Evolutionary conservation across 2,113 vertebrate genomes (phyloP).

Genomic region (Mellivora capensis): DNA sequence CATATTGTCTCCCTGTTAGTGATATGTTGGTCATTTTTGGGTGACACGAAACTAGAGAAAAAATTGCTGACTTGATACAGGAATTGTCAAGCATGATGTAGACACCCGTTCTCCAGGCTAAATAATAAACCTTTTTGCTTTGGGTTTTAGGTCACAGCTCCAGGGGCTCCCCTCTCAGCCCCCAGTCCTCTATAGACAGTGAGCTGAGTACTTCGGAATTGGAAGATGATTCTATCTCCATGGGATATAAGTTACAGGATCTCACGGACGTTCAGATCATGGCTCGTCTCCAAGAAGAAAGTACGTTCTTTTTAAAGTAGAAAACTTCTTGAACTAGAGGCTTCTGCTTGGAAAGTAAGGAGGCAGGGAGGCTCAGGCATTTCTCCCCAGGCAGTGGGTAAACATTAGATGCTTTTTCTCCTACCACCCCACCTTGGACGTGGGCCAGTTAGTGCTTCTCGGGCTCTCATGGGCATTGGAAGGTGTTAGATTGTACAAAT

Average conservation of each 20-base stretch:
- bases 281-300: constrained; percentile 98
- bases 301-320: constrained; percentile 82
- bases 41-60: neutral
- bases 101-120: neutral
- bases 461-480: neutral
- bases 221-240: constrained; percentile 94
- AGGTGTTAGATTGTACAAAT: neutral
- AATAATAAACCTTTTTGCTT: constrained; percentile 42
- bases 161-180: constrained; percentile 89
- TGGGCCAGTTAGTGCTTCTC: neutral
- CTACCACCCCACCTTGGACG: neutral
- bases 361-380: neutral
- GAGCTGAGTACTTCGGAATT: constrained; percentile 93
- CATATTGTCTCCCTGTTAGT: neutral
- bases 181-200: constrained; percentile 96
- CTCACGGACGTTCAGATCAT: constrained; percentile 99
- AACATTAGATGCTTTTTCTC: neutral
- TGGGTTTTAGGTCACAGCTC: constrained; percentile 82
- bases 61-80: neutral
- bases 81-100: neutral
- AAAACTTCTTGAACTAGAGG: neutral
- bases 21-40: neutral
- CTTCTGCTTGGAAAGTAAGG: neutral
- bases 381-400: neutral
- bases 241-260: constrained; percentile 98